phyloP scores from a whole-genome alignment of 2,797 vertebrate species.

The Buceros bicornis region DNA sequence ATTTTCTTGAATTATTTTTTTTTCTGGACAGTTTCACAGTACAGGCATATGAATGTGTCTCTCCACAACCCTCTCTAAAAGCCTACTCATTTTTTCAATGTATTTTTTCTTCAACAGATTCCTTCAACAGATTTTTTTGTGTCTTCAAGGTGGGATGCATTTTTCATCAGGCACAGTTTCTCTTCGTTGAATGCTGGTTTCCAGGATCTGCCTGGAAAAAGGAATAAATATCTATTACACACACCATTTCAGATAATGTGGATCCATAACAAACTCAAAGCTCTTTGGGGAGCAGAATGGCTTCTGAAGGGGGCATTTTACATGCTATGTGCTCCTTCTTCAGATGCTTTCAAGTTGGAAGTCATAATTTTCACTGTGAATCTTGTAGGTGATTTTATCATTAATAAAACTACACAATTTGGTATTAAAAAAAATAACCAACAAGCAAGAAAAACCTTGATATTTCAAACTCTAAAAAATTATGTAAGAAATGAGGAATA shows the following conservation, averaged over 20 bases:
- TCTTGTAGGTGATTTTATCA: neutral
- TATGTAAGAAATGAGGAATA: neutral
- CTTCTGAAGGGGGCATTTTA: neutral
- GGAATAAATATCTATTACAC: neutral
- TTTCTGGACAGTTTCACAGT: neutral
- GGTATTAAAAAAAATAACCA: neutral
- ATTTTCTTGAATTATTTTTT: neutral
- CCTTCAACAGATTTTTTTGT: neutral
- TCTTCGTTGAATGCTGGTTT: neutral
- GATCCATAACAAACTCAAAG: accelerated
- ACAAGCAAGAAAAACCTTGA: neutral
- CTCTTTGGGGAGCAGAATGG: neutral
- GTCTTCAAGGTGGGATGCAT: neutral
- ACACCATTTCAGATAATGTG: neutral
- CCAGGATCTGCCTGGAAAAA: neutral
- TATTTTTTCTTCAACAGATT: neutral
- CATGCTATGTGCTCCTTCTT: neutral
- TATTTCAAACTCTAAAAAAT: neutral
- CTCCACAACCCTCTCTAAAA: neutral
- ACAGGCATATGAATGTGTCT: neutral
- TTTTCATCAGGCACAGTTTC: neutral
- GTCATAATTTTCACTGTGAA: neutral
- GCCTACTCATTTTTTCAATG: neutral
- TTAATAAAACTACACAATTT: neutral
- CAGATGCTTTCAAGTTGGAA: neutral